phyloP scores from a whole-genome alignment of 1,140 invertebrate genomes.

The Diorhabda sublineata region DNA sequence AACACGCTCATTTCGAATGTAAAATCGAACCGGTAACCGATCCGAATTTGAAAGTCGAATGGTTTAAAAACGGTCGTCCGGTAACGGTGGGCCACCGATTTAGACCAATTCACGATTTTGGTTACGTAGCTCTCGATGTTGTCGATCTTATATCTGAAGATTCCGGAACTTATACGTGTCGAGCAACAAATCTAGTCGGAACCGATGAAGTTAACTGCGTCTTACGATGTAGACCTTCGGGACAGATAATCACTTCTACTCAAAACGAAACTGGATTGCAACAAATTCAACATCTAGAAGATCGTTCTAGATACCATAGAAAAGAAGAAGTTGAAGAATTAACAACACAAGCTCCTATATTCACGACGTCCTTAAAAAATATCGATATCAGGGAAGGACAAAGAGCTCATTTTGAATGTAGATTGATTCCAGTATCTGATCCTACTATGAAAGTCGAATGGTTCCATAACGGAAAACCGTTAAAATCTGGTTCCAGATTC shows the following conservation, averaged over 20 bases:
- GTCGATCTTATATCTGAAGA: conserved; percentile 90
- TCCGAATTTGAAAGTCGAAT: conserved; percentile 88
- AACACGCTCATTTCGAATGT: conserved; percentile 96
- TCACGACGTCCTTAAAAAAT: conserved; percentile 86
- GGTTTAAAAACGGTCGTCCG: conserved; percentile 87
- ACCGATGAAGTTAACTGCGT: conserved; percentile 77
- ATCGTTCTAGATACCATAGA: conserved; percentile 71
- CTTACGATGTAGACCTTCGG: conserved; percentile 66
- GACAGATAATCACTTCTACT: conserved; percentile 75
- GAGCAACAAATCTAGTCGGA: conserved; percentile 84
- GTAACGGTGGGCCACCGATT: conserved; percentile 87
- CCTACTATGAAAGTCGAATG: conserved; percentile 95
- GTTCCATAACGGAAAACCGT: conserved; percentile 88
- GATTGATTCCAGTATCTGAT: conserved; percentile 93
- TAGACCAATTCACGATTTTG: conserved; percentile 92
- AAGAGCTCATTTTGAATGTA: conserved; percentile 92
- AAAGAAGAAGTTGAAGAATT: conserved; percentile 73
- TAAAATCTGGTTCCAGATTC: conserved; percentile 84
- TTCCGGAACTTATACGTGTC: conserved; percentile 88
- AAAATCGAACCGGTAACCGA: conserved; percentile 95
- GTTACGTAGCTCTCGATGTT: conserved; percentile 89
- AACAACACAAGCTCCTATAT: conserved; percentile 83
- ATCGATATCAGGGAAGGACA: conserved; percentile 93
- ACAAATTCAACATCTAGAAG: conserved; percentile 84
- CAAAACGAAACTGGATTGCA: conserved; percentile 81